Evolutionary conservation across 2,888 invertebrate genomes (phyloP).

Genomic region (Micoletzkya japonica): DNA sequence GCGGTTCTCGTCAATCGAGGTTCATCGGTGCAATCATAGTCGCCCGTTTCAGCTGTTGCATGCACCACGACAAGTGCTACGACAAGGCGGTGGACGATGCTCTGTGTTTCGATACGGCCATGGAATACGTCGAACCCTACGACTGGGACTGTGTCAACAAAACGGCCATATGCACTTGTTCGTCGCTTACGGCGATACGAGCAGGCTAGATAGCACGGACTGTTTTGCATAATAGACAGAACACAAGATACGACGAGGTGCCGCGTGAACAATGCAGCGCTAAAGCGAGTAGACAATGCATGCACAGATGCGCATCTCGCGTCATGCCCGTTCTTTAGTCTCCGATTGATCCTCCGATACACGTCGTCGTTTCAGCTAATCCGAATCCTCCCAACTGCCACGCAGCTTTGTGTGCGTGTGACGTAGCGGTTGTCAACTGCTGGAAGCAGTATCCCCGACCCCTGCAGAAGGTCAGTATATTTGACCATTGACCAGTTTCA

Average conservation of each 20-base stretch:
- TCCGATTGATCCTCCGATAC: neutral
- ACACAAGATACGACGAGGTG: neutral
- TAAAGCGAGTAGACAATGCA: too few relatives aligned
- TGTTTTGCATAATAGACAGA: too few relatives aligned
- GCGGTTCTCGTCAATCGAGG: too few relatives aligned
- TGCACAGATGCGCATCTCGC: too few relatives aligned
- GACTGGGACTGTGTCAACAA: slow-evolving; percentile 44
- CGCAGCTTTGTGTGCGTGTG: slow-evolving; percentile 53
- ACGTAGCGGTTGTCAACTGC: slow-evolving; percentile 53
- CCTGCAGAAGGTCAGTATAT: slow-evolving; percentile 35
- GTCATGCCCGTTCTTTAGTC: neutral
- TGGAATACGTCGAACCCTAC: slow-evolving; percentile 57
- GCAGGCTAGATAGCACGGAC: too few relatives aligned
- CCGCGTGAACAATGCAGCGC: too few relatives aligned
- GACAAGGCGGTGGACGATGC: slow-evolving; percentile 53
- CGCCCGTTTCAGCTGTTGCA: slow-evolving; percentile 54
- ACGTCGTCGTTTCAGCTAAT: slow-evolving; percentile 18
- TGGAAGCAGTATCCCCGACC: slow-evolving; percentile 52
- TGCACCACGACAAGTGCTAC: slow-evolving; percentile 61
- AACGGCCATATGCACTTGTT: slow-evolving; percentile 42
- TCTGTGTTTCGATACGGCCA: slow-evolving; percentile 50
- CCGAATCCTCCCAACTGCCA: slow-evolving; percentile 43
- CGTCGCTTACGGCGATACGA: too few relatives aligned
- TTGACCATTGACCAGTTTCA: too few relatives aligned
- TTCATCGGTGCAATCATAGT: too few relatives aligned